Percentiles rank a stretch among this genome's conserved stretches.
These are phyloP conservation scores for Darevskia nairensis DNA, from an alignment of 2,797 vertebrate genomes.

Conservation along the genomic window DNA sequence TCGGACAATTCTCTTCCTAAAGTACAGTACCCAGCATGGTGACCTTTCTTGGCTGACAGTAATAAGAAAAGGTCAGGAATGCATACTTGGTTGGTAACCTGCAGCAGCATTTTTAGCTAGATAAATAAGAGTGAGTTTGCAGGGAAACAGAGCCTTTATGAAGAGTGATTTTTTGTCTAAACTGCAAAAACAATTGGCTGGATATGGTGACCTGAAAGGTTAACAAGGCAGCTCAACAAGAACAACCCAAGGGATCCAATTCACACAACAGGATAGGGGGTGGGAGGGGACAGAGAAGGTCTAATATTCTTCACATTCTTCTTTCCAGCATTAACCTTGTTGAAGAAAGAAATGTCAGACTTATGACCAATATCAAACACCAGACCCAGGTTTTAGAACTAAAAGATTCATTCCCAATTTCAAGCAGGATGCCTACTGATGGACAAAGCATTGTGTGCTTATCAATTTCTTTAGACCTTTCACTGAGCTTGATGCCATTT, in stretches of 20 bases:
- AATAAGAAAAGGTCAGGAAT: slow-evolving; percentile 26
- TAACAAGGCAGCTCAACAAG: slow-evolving; percentile 16
- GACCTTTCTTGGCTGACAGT: not conserved
- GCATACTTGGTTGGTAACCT: not conserved
- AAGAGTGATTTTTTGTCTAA: slow-evolving; percentile 27
- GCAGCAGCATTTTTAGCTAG: slow-evolving; percentile 1
- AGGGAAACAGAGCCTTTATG: not conserved
- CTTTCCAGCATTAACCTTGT: not conserved
- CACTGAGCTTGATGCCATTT: not conserved
- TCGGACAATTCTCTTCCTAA: not conserved
- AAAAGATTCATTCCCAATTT: not conserved
- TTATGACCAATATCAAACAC: not conserved
- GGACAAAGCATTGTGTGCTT: not conserved
- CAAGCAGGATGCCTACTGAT: not conserved
- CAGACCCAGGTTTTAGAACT: not conserved
- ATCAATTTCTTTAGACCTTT: not conserved
- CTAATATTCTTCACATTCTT: not conserved
- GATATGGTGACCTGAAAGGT: slow-evolving; percentile 16
- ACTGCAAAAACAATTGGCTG: slow-evolving; percentile 32
- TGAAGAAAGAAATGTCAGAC: not conserved
- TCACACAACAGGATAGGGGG: not conserved
- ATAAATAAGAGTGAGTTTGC: slow-evolving; percentile 25
- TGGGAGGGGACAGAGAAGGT: not conserved
- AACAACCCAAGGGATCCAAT: slow-evolving; percentile 12
- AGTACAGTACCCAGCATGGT: not conserved